These are phyloP conservation scores for Dilophus febrilis DNA, from an alignment of 2,888 invertebrate species.

Conservation along the genomic window DNA sequence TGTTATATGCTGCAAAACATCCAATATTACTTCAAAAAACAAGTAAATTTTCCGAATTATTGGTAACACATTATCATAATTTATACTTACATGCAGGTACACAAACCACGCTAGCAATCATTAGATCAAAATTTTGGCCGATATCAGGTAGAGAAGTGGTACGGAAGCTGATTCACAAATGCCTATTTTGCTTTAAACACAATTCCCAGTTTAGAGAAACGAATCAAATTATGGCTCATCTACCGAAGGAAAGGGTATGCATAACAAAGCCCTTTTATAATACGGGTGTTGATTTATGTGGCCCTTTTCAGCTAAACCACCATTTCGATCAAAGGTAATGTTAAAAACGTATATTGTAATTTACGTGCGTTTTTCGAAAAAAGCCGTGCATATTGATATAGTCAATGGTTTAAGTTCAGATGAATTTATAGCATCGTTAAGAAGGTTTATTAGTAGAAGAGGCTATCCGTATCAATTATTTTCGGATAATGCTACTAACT, in stretches of 20 bases:
- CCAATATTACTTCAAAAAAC: too few species aligned
- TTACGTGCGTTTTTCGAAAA: neutral
- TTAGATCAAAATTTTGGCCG: too few species aligned
- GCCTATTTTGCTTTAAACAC: too few species aligned
- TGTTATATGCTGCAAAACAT: too few species aligned
- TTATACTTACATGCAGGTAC: too few species aligned
- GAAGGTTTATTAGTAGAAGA: neutral
- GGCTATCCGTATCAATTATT: neutral
- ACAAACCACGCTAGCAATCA: too few species aligned
- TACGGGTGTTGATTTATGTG: constrained; percentile 13
- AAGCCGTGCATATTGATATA: neutral
- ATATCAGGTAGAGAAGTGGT: too few species aligned
- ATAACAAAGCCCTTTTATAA: constrained; percentile 11
- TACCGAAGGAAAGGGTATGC: constrained; percentile 10
- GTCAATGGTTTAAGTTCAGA: neutral
- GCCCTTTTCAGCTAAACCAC: constrained; percentile 9
- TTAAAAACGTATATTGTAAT: neutral
- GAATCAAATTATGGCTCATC: constrained; percentile 8
- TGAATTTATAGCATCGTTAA: neutral
- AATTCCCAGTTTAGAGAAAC: too few species aligned
- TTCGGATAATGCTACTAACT: neutral
- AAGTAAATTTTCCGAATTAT: too few species aligned
- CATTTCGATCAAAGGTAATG: too few species aligned
- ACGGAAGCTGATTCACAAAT: too few species aligned
- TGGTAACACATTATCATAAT: too few species aligned